Evolutionary conservation across 2,888 invertebrate genomes (phyloP), one percentile per base, ranked within the genome.

Genomic region (Brenthis ino): DNA sequence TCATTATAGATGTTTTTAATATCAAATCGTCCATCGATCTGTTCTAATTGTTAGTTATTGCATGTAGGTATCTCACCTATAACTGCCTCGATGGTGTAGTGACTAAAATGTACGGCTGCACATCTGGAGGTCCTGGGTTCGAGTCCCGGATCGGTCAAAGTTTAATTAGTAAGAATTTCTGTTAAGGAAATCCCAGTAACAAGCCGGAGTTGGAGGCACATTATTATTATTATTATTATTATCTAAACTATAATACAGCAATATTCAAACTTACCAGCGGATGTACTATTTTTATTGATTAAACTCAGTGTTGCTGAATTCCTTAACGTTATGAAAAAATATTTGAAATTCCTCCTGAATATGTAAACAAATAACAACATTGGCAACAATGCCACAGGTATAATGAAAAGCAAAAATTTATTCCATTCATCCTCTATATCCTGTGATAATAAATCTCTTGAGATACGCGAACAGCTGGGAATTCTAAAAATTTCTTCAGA

Each of bases 271-370:
- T 82, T 71, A 91, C 91, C 87, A 69, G 84, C 78, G 16, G 78
- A 68, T 2, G 71, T 72, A 6, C 85, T 82, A 11, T 93, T 87
- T 55, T 93, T 92, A n/a, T 90, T 89, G 11, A 94, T 92, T 67
- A 94, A 80, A 37, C 94, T 93, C 65, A 95, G 70, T 72, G 93
- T 82, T 0, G 95, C 92, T 0, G 94, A 94, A 70, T 95, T 94
- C 77, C 94, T 94, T 24, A 95, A 77, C 0, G 93, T 93, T 11
- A 95, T 93, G 56, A 89, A 91, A 73, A 93, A 95, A 77, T 95
- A 95, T 75, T 92, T 92, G 77, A 94, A 91, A 70, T 94, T 93
- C 72, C 94, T 94, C 64, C 93, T 86, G 12, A 84, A 88, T 0
- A 84, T 3, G 61, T 77, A 89, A 0, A 76, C 53, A 0, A 86